Evolutionary conservation across 1,140 invertebrate genomes (phyloP), one percentile per base, ranked within the genome.

Genomic region (Tetramorium alpestre): DNA sequence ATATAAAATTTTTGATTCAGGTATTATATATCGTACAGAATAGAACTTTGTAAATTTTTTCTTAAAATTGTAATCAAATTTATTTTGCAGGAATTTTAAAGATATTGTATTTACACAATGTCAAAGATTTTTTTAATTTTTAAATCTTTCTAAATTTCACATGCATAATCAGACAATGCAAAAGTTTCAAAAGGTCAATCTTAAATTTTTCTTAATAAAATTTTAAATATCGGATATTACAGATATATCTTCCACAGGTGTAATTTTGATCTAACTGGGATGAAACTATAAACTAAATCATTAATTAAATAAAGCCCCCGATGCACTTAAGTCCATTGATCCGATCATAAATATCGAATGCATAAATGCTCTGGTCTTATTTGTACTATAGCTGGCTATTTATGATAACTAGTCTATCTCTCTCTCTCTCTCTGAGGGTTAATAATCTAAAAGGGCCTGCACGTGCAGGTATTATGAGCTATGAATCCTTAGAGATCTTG

Each of bases 401-500:
- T 78, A 65, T 78, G 56, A 6, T 64, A 77, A 77, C 41, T 33
- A 49, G 25, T 49, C n/a, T 62, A 16, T 64, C 33, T 60, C 38
- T 33, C 25, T 33, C n/a, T 64, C 18, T 65, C 22, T 62, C 38
- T 49, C 16, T 60, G 16, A 65, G 2, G 25, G 6, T 64, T 77
- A 77, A 78, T 78, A 78, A 78, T 78, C 60, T 65, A 33, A 78
- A 47, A 78, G 25, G 6, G 44, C 16, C 49, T 3, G 16, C 41
- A 62, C 18, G 33, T 41, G 60, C 28, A 70, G 16, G 33, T 33
- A 33, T 65, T 65, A 56, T 22, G 44, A 78, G 28, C 18, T 65
- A 78, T 78, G 44, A 78, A 33, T 65, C 76, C 41, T 78, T 65
- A 78, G 76, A 78, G 76, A 38, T 49, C 6, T 44, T 64, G 22